phyloP scores from a whole-genome alignment of 2,797 vertebrate species.

The Rhinophrynus dorsalis region DNA sequence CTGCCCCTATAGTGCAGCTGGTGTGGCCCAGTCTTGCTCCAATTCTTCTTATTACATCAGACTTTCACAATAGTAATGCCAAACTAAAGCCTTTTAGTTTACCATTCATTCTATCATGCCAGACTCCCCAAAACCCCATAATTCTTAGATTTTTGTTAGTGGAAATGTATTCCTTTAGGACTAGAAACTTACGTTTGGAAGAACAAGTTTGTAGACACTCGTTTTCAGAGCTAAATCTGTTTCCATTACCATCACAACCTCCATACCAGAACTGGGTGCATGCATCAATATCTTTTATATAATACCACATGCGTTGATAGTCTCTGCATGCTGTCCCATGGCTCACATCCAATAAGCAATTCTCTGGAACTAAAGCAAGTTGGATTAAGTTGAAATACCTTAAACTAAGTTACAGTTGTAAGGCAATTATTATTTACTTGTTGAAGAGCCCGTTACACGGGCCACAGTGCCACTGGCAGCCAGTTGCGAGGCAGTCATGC shows the following conservation, averaged over 20 bases:
- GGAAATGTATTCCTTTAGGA: neutral
- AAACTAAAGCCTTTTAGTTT: too few relatives aligned
- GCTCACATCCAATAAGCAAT: constrained; percentile 62
- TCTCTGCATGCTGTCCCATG: constrained; percentile 55
- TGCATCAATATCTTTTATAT: constrained; percentile 60
- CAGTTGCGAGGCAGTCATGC: too few relatives aligned
- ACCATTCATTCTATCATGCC: neutral
- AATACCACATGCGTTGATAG: constrained; percentile 64
- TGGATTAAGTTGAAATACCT: constrained; percentile 21
- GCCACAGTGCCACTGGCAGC: too few relatives aligned
- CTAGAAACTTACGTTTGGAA: constrained; percentile 60
- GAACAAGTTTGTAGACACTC: constrained; percentile 67
- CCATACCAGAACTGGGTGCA: constrained; percentile 72
- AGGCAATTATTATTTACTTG: too few relatives aligned
- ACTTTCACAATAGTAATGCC: too few relatives aligned
- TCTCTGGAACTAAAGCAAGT: constrained; percentile 69
- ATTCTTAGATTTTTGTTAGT: too few relatives aligned
- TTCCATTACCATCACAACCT: constrained; percentile 70
- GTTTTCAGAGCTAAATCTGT: constrained; percentile 68
- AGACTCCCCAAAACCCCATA: neutral
- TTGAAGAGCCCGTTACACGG: too few relatives aligned
- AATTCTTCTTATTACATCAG: too few relatives aligned
- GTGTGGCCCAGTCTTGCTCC: too few relatives aligned
- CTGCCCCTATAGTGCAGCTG: too few relatives aligned
- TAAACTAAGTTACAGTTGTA: too few relatives aligned